A percentile compares a stretch with the other conserved stretches of the same genome.
phyloP scores from a whole-genome alignment of 1,140 invertebrate genomes.

The Palaemon carinicauda region DNA sequence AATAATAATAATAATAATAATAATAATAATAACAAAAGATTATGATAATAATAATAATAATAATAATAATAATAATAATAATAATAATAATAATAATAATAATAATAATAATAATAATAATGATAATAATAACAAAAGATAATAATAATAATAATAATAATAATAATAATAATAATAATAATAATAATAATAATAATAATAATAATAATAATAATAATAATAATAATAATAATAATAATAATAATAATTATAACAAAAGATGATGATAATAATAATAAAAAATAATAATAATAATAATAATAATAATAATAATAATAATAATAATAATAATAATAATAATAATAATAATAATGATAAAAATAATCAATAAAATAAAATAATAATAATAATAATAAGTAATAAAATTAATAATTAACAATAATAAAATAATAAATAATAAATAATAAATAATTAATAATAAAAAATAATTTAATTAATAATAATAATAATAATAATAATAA shows the following conservation, averaged over 20 bases:
- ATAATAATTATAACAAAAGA: background rate
- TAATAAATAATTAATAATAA: background rate
- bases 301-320: background rate
- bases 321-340: conserved; percentile 13
- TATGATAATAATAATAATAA: background rate
- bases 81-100: conserved; percentile 9
- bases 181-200: conserved; percentile 5
- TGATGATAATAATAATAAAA: background rate
- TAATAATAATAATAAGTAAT: no score
- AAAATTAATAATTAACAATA: conserved; percentile 9
- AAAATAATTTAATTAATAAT: background rate
- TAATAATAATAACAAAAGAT: background rate
- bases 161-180: background rate
- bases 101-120: conserved; percentile 19
- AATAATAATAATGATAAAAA: background rate
- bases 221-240: conserved; percentile 13
- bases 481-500: background rate
- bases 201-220: background rate
- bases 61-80: conserved; percentile 11
- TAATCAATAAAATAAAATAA: no score
- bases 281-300: background rate
- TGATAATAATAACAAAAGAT: background rate
- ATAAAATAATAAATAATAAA: conserved; percentile 14
- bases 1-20: background rate
- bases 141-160: background rate